Conservation (phyloP, 2,113 vertebrate species). For the Melanostigma gelatinosum region DNA sequence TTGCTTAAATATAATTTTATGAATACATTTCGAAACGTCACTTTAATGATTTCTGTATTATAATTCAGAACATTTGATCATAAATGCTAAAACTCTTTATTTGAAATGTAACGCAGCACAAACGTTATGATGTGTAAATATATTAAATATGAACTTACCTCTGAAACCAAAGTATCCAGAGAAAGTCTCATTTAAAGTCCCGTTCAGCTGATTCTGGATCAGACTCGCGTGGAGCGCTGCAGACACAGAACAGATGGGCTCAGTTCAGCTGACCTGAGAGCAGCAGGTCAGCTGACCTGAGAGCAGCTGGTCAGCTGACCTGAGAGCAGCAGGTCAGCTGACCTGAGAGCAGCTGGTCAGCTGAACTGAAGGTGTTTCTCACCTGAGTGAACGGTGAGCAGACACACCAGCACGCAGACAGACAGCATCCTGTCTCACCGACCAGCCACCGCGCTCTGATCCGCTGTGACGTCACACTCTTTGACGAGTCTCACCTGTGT, state of each 20-base stretch:
- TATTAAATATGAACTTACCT: slow-evolving; percentile 10
- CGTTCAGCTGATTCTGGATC: not conserved
- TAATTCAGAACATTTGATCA: too few species aligned
- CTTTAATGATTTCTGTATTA: too few species aligned
- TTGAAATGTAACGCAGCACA: too few species aligned
- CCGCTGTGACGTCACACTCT: not conserved
- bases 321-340: too few species aligned
- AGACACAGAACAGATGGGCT: not conserved
- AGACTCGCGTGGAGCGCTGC: not conserved
- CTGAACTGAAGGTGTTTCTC: not conserved
- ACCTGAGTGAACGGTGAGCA: not conserved
- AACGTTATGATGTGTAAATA: not conserved
- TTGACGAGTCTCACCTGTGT: not conserved
- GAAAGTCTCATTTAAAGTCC: not conserved
- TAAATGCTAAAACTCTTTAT: too few species aligned
- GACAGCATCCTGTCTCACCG: not conserved
- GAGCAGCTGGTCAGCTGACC: not conserved
- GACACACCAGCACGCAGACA: not conserved
- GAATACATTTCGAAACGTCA: too few species aligned
- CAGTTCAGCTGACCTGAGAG: not conserved
- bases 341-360: not conserved
- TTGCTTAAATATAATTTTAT: too few species aligned
- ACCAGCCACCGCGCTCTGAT: not conserved
- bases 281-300: too few species aligned
- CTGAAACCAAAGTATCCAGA: slow-evolving; percentile 25